These are phyloP conservation scores for Adelphocoris suturalis DNA, from an alignment of 2,888 invertebrate genomes.

Conservation along the genomic window DNA sequence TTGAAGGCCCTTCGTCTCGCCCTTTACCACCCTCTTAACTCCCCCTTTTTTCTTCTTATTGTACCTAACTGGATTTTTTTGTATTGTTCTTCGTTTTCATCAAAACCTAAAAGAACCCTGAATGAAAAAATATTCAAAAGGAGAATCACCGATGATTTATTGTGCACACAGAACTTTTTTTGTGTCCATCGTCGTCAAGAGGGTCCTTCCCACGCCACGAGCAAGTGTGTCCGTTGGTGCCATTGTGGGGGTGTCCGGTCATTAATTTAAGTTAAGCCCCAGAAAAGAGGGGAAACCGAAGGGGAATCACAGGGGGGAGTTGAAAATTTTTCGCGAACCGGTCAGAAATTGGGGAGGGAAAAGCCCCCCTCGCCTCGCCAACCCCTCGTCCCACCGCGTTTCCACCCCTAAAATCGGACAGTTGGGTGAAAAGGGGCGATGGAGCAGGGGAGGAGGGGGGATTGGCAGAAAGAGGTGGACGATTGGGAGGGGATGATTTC, in stretches of 20 bases:
- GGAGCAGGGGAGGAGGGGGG: conserved; percentile 43
- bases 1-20: conserved; percentile 25
- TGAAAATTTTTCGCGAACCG: conserved; percentile 71
- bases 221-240: conserved; percentile 71
- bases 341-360: conserved; percentile 68
- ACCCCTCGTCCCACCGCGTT: neutral
- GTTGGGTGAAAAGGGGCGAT: neutral
- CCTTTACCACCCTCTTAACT: conserved; percentile 19
- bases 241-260: conserved; percentile 70
- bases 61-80: conserved; percentile 51
- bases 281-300: conserved; percentile 44
- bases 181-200: conserved; percentile 44
- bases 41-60: conserved; percentile 26
- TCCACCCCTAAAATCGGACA: conserved; percentile 35
- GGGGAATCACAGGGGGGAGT: conserved; percentile 42
- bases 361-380: neutral
- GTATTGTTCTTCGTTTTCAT: conserved; percentile 45
- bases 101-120: conserved; percentile 25
- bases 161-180: conserved; percentile 53
- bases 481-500: conserved; percentile 71
- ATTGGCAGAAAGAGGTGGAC: conserved; percentile 62
- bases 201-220: conserved; percentile 62
- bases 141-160: conserved; percentile 57
- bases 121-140: neutral
- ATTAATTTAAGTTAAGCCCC: conserved; percentile 74